Evolutionary conservation across 2,113 vertebrate genomes (phyloP), one percentile per base, ranked within the genome.

Genomic region (Nycticryphes semicollaris): DNA sequence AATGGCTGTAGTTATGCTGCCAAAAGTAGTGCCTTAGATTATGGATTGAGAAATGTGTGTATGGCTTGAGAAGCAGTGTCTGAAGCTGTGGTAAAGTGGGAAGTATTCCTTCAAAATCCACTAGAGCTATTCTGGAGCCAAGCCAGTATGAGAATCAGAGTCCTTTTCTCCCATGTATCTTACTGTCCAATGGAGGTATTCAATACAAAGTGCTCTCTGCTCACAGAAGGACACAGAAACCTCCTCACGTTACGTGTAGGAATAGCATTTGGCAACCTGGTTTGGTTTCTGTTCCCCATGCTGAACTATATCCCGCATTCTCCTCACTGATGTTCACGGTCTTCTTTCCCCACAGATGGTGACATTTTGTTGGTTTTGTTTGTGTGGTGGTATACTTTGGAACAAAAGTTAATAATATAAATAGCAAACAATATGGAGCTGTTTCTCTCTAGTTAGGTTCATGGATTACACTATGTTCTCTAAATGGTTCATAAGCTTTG

Each of bases 321-420:
- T 81, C 13, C 68, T 76, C 0, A 0, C 57, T 37, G 12, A 22
- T 30, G 51, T 43, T 43, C 6, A 2, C 6, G 2, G 43, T 60
- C 77, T 28, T 60, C 53, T 87, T 93, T 75, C 59, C 57, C 57
- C 2, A 2, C 83, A 84, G 41, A 41, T 70, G 63, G 88, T 75
- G 68, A 63, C 19, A 31, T 86, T 89, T 86, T 39, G 80, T 69
- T 45, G 39, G 28, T 41, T 77, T 72, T 88, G 28, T 72, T 75
- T 84, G 23, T 54, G 28, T 82, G 56, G 21, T 43, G 24, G 23
- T 43, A 33, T 50, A 30, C 21, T 50, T 56, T 39, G 53, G 41
- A 82, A 39, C 33, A 75, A 50, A 87, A 93, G 68, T 60, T 76
- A 82, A 15, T 77, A 75, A 66, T 43, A 72, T 48, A 70, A 92